Conservation (phyloP, 2,888 invertebrate genomes). For the Seira sanloemensis region DNA sequence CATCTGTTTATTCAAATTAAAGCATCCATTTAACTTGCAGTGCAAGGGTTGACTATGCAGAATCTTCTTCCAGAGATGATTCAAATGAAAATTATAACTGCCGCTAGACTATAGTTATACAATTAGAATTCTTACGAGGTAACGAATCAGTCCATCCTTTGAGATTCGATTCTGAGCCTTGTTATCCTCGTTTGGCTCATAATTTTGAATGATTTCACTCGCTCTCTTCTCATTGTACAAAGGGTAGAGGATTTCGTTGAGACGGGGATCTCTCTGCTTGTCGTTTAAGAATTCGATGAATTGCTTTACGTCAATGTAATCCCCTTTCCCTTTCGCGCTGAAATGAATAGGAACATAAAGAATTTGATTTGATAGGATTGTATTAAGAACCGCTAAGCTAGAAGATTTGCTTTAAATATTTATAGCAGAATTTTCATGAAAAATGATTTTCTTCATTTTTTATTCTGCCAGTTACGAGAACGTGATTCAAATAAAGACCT, state of each 20-base stretch:
- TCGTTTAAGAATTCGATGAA: slow-evolving; percentile 96
- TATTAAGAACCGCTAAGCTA: not conserved
- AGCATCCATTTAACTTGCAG: no score
- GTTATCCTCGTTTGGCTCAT: slow-evolving; percentile 90
- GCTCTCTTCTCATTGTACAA: slow-evolving; percentile 96
- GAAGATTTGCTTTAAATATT: not conserved
- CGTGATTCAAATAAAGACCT: no score
- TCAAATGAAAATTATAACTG: no score
- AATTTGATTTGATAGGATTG: not conserved
- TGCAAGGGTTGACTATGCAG: no score
- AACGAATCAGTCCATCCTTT: slow-evolving; percentile 96
- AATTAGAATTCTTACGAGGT: no score
- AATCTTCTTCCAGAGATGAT: no score
- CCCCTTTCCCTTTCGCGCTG: slow-evolving; percentile 93
- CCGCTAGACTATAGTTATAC: no score
- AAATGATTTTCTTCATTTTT: no score
- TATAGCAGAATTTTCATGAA: not conserved
- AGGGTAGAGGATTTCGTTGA: slow-evolving; percentile 99
- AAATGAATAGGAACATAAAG: slow-evolving; percentile 33
- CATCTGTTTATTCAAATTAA: no score
- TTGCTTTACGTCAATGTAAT: slow-evolving; percentile 90
- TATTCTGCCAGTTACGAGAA: no score
- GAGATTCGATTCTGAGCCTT: slow-evolving; percentile 75
- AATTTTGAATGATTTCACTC: slow-evolving; percentile 93
- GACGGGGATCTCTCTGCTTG: slow-evolving; percentile 97